Percentiles rank a stretch among this genome's conserved stretches.
phyloP scores from a whole-genome alignment of 64 coral and sea anemone genomes.

The Orbicella faveolata region DNA sequence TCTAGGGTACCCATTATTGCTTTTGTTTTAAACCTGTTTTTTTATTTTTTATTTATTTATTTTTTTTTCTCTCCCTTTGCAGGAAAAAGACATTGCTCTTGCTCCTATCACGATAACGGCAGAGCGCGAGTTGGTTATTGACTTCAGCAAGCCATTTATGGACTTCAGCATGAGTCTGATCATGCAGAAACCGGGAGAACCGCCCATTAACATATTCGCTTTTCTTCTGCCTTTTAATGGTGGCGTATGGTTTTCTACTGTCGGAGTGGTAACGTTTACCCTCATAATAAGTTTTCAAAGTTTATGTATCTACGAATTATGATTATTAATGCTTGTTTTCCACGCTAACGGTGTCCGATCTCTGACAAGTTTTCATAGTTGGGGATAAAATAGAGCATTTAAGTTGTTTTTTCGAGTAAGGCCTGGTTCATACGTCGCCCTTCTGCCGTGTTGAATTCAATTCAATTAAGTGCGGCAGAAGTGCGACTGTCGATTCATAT shows the following conservation, averaged over 20 bases:
- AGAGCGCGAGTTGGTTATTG: constrained; percentile 68
- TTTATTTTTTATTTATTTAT: too few relatives aligned
- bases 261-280: constrained; percentile 66
- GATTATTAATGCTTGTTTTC: too few relatives aligned
- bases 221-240: constrained; percentile 83
- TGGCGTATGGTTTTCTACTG: constrained; percentile 71
- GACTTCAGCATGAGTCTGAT: constrained; percentile 92
- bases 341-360: too few relatives aligned
- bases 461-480: too few relatives aligned
- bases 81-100: constrained; percentile 81
- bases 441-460: too few relatives aligned
- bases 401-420: too few relatives aligned
- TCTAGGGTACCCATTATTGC: neutral
- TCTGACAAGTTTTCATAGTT: too few relatives aligned
- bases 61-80: neutral
- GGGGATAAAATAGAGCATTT: too few relatives aligned
- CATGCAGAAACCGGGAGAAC: constrained; percentile 79
- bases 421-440: too few relatives aligned
- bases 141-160: constrained; percentile 99
- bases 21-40: neutral
- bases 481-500: too few relatives aligned
- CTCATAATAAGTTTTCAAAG: neutral
- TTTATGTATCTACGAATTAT: neutral
- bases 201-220: constrained; percentile 71
- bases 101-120: constrained; percentile 91